Conservation (phyloP, 2,113 vertebrate species). For the Clarias batrachus region DNA sequence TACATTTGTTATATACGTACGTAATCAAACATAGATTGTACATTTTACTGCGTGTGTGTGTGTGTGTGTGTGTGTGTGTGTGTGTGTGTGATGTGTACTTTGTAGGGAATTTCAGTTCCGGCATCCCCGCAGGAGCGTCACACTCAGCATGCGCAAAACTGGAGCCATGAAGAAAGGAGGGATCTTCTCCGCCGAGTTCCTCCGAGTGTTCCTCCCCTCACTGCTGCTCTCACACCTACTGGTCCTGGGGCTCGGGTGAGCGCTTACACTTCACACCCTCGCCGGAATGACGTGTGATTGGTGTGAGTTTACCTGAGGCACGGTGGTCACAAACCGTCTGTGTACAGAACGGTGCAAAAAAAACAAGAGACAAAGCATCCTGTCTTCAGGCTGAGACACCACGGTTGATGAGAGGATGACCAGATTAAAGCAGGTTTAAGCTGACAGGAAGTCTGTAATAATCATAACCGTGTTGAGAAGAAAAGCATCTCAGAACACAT, state of each 20-base stretch:
- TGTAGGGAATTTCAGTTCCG: conserved; percentile 95
- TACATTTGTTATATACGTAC: too few species aligned
- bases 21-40: neutral
- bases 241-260: conserved; percentile 93
- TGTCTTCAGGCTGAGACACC: too few species aligned
- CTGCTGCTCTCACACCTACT: conserved; percentile 95
- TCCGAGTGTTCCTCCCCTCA: conserved; percentile 97
- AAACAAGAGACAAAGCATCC: too few species aligned
- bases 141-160: conserved; percentile 96
- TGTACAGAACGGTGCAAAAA: too few species aligned
- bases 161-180: conserved; percentile 99
- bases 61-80: conserved; percentile 9
- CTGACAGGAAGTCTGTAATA: too few species aligned
- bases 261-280: neutral
- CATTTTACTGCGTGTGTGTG: neutral
- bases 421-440: too few species aligned
- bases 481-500: neutral
- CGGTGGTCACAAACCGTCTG: too few species aligned
- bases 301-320: neutral
- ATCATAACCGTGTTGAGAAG: neutral
- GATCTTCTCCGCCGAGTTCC: conserved; percentile 96
- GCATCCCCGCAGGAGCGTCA: conserved; percentile 89
- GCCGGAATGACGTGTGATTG: too few species aligned
- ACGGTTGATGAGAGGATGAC: too few species aligned
- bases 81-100: neutral